Base-by-base conservation (phyloP, 2,888 invertebrate genomes). In the Acrobasis consociella region DNA sequence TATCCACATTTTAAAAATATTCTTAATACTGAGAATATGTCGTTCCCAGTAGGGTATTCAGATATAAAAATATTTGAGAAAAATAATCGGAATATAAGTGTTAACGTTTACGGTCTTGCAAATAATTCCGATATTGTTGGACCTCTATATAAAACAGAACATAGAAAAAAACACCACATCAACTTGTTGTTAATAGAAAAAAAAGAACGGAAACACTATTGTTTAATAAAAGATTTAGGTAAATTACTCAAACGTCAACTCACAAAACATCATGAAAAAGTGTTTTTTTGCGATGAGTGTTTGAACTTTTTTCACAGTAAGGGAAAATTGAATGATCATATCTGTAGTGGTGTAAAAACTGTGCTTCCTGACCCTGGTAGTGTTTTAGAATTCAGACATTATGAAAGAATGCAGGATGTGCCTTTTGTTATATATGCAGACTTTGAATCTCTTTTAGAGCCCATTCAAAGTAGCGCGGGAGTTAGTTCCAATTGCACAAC, bases 1-100 rank as follows among this genome's bases (percentile, higher is more conserved):
- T 72, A 73, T 53, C 64, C 16, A 1, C 56, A 38, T 10, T 49
- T 71, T 66, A 31, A 55, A 42, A 61, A 71, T 64, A 71, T 72
- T 65, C 50, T 73, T 0, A 72, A 73, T 38, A 72, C 73, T 63
- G 49, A 65, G 17, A 65, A 65, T 22, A 64, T 78, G 52, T 49
- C 60, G 11, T 72, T 73, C 38, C 75, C 75, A 1, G 64, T 76
- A 10, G 69, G 72, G 62, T 55, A 71, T 46, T 60, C 50, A 46
- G 74, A 73, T 60, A 71, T 77, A 53, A 39, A 38, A 49, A 22
- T n/a, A 11, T 59, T 59, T 59, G 59, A 59, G 37, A 50, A 37
- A 37, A 59, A 59, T 50, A 59, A 59, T 22, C 5, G 11, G n/a
- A 2, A 10, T 15, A 49, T 59, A 3, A 50, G 37, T 37, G 37